These are phyloP conservation scores for Neomonachus schauinslandi DNA, from an alignment of 2,113 vertebrate species.

Conservation along the genomic window DNA sequence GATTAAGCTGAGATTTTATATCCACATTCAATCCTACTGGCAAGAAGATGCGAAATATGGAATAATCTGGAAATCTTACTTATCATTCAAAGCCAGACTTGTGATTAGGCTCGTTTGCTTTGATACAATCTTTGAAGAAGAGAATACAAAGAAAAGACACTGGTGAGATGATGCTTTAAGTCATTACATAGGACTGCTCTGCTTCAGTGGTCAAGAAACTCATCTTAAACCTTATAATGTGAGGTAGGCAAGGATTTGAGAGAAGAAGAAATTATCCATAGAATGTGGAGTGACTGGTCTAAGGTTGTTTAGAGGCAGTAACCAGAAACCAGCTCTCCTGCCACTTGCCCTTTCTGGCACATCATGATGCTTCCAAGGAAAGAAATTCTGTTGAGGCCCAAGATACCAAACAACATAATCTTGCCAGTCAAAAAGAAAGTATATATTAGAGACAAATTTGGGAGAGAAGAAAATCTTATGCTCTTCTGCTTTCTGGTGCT, in stretches of 20 bases:
- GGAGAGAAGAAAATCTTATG: background rate
- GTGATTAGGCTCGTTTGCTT: background rate
- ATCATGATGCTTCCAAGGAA: background rate
- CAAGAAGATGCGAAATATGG: background rate
- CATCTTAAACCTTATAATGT: background rate
- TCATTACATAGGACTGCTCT: background rate
- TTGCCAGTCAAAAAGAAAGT: background rate
- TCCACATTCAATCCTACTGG: background rate
- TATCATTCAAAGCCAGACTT: background rate
- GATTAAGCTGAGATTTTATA: background rate
- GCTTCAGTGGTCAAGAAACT: constrained; percentile 1
- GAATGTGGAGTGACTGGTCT: background rate
- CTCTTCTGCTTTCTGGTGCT: background rate
- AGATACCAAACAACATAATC: background rate
- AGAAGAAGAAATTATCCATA: background rate
- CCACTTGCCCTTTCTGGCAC: background rate
- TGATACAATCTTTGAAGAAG: background rate
- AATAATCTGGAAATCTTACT: background rate
- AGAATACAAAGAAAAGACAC: background rate
- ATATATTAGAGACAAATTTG: background rate
- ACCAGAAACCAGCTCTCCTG: background rate
- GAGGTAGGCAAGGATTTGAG: background rate
- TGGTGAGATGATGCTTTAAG: constrained; percentile 16
- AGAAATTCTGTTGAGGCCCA: background rate
- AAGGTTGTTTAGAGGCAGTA: background rate